Evolutionary conservation across 2,888 invertebrate species (phyloP), one percentile per base, ranked within the genome.

Genomic region (Eupeodes luniger): DNA sequence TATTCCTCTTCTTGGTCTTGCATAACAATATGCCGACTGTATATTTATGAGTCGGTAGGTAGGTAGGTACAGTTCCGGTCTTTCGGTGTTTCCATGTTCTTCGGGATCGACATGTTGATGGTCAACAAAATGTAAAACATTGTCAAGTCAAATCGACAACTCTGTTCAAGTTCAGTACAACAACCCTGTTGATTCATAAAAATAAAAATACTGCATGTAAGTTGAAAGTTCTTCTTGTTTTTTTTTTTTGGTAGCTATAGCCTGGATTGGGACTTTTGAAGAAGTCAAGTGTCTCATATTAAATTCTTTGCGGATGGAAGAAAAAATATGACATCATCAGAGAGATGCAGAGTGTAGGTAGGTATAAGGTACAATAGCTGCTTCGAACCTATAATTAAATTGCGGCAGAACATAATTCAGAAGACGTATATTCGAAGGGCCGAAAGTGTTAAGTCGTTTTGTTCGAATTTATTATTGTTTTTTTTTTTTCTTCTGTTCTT

Each of bases 251-350:
- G 62, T 10, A 27, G 27, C 27, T 27, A 27, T 27, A 27, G 27
- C 27, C 27, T 27, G 27, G 2, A 27, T n/a, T 49, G 40, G 40
- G 3, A 40, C 40, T 40, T 36, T 40, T 40, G 40, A 40, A 77
- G 34, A 59, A 83, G 76, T 84, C 80, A 84, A 83, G 84, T 83
- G 80, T 87, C 49, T 83, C 66, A 70, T 75, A 69, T 75, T 78
- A 49, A 80, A 66, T 51, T 66, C 14, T n/a, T 27, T 59, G 67
- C 36, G 47, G 27, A 27, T 62, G 40, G 11, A 53, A 74, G 55
- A 59, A 34, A 76, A 86, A 59, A 44, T 87, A 87, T 87, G 87
- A 87, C 87, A 87, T 84, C 87, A 87, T 77, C 83, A 40, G n/a
- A n/a, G n/a, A n/a, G n/a, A n/a, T 40, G 40, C 40, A 40, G 70